phyloP scores from a whole-genome alignment of 2,113 vertebrate species.

The Halichoerus grypus region DNA sequence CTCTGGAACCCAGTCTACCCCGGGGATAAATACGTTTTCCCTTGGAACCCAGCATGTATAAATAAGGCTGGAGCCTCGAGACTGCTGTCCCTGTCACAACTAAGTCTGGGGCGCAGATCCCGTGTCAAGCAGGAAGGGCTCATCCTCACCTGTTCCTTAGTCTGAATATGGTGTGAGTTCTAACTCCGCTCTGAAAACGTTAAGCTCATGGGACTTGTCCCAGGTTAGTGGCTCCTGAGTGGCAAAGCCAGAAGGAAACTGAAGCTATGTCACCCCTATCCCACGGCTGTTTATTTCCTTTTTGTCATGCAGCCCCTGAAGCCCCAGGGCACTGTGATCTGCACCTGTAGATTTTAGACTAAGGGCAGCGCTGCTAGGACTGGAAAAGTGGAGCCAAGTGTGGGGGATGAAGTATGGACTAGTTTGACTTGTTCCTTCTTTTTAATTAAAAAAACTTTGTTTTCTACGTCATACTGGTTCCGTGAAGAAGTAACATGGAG shows the following conservation, averaged over 20 bases:
- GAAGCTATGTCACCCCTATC: not conserved
- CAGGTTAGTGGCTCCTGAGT: not conserved
- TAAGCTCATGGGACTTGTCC: not conserved
- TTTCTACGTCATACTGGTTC: not conserved
- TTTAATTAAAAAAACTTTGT: not conserved
- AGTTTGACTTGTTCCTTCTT: not conserved
- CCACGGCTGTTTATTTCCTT: not conserved
- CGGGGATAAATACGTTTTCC: conserved; percentile 23
- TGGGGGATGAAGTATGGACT: not conserved
- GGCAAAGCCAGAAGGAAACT: not conserved
- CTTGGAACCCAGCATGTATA: not conserved
- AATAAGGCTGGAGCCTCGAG: not conserved
- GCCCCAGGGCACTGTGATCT: not conserved
- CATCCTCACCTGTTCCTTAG: not conserved
- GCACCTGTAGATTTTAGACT: not conserved
- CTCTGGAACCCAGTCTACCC: not conserved
- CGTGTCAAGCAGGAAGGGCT: not conserved
- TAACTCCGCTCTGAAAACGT: not conserved
- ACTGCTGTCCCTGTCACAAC: not conserved
- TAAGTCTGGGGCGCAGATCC: not conserved
- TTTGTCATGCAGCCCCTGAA: not conserved
- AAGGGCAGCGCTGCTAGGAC: not conserved
- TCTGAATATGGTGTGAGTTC: not conserved
- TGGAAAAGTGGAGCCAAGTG: not conserved
- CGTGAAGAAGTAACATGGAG: not conserved